phyloP scores from a whole-genome alignment of 92 coral and sea anemone species.

The Diadumene lineata region DNA sequence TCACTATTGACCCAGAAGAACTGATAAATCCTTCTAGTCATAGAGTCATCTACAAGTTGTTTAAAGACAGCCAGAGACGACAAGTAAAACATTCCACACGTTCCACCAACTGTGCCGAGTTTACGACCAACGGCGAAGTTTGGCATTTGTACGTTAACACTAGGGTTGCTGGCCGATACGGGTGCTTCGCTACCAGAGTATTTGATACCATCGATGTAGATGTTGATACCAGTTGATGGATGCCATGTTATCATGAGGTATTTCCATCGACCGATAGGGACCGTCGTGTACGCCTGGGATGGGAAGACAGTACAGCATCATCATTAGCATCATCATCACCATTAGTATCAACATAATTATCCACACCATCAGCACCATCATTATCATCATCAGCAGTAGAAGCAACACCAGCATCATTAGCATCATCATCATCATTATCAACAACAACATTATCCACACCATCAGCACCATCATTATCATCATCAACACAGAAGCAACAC shows the following conservation, averaged over 20 bases:
- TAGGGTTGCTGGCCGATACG: slow-evolving; percentile 42
- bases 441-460: no score
- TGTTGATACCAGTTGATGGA: slow-evolving; percentile 59
- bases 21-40: slow-evolving; percentile 57
- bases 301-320: not conserved
- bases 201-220: slow-evolving; percentile 61
- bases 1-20: slow-evolving; percentile 90
- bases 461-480: no score
- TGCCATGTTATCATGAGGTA: slow-evolving; percentile 86
- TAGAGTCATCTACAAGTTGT: slow-evolving; percentile 48
- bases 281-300: slow-evolving; percentile 53
- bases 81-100: slow-evolving; percentile 77
- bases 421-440: no score
- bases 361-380: no score
- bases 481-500: no score
- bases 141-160: slow-evolving; percentile 49
- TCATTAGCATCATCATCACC: no score
- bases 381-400: no score
- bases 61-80: slow-evolving; percentile 92
- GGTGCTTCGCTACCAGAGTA: slow-evolving; percentile 34
- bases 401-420: no score
- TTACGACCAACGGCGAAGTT: slow-evolving; percentile 86
- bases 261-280: slow-evolving; percentile 65
- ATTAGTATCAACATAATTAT: no score
- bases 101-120: slow-evolving; percentile 50